Evolutionary conservation across 2,797 vertebrate genomes (phyloP).

Genomic region (Aulostomus chinensis): DNA sequence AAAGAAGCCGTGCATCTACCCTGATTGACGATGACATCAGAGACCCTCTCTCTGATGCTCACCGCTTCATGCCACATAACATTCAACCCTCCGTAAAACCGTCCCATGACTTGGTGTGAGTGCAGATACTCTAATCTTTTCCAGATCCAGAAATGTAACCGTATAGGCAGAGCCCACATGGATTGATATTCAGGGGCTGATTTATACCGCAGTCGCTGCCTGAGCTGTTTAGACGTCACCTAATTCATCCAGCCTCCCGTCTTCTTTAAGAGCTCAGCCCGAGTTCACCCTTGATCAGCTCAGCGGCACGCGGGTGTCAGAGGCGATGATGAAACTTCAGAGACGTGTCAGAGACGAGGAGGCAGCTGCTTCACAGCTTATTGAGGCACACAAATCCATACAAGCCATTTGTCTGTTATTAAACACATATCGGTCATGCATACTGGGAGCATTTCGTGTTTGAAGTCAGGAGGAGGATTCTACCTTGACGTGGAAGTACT

Average conservation of each 20-base stretch:
- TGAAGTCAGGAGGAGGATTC: slow-evolving; percentile 11
- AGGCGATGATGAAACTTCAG: slow-evolving; percentile 42
- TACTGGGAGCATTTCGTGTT: slow-evolving; percentile 23
- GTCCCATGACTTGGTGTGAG: slow-evolving; percentile 33
- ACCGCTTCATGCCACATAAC: slow-evolving; percentile 29
- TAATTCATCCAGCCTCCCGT: slow-evolving; percentile 55
- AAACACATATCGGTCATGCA: slow-evolving; percentile 16
- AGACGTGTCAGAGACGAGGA: slow-evolving; percentile 32
- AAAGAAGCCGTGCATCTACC: slow-evolving; percentile 41
- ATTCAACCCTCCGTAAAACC: slow-evolving; percentile 42
- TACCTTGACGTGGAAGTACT: slow-evolving; percentile 3
- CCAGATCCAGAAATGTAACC: slow-evolving; percentile 66
- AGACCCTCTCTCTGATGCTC: slow-evolving; percentile 29
- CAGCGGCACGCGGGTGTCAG: slow-evolving; percentile 39
- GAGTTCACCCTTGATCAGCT: slow-evolving; percentile 46
- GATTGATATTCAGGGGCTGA: slow-evolving; percentile 43
- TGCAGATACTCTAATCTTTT: slow-evolving; percentile 57
- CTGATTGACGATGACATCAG: too few relatives aligned
- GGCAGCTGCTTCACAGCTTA: slow-evolving; percentile 51
- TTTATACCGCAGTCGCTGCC: slow-evolving; percentile 54
- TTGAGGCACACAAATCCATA: slow-evolving; percentile 26
- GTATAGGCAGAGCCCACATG: slow-evolving; percentile 43
- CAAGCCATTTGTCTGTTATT: slow-evolving; percentile 34
- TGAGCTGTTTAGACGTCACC: slow-evolving; percentile 60
- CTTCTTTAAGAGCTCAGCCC: slow-evolving; percentile 33